phyloP scores from a whole-genome alignment of 2,888 invertebrate genomes.

The Teinopalpus imperialis region DNA sequence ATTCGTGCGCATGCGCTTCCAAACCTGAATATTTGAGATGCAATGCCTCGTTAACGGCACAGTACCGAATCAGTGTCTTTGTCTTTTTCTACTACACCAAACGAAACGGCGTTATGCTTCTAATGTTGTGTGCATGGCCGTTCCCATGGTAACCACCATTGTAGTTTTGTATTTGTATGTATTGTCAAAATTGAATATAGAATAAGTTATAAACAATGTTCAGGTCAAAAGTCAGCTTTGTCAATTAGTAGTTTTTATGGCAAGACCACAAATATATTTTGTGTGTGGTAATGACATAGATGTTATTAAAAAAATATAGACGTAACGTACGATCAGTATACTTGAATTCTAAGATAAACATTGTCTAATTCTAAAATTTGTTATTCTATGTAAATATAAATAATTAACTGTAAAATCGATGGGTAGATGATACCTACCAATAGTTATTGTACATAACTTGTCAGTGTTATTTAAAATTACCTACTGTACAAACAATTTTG shows the following conservation, averaged over 20 bases:
- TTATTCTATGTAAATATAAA: constrained; percentile 67
- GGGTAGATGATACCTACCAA: constrained; percentile 48
- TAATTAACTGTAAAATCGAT: constrained; percentile 39
- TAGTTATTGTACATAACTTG: constrained; percentile 72
- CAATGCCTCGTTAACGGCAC: no score
- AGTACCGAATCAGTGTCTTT: no score
- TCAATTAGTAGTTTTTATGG: constrained; percentile 3
- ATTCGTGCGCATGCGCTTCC: no score
- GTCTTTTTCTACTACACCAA: no score
- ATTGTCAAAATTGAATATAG: no score
- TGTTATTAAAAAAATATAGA: constrained; percentile 29
- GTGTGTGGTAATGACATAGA: constrained; percentile 43
- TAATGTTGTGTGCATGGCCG: no score
- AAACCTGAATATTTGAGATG: no score
- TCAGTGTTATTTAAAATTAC: constrained; percentile 69
- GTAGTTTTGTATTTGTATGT: no score
- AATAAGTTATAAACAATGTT: no score
- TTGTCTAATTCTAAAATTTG: constrained; percentile 47
- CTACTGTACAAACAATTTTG: constrained; percentile 73
- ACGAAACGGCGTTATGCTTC: no score
- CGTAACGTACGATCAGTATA: constrained; percentile 35
- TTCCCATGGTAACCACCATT: no score
- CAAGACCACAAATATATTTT: constrained; percentile 11
- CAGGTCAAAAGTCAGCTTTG: constrained; percentile 16
- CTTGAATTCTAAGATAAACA: constrained; percentile 36